Base-by-base conservation (phyloP, 2,888 invertebrate species). In the Mythimna ferrago region DNA sequence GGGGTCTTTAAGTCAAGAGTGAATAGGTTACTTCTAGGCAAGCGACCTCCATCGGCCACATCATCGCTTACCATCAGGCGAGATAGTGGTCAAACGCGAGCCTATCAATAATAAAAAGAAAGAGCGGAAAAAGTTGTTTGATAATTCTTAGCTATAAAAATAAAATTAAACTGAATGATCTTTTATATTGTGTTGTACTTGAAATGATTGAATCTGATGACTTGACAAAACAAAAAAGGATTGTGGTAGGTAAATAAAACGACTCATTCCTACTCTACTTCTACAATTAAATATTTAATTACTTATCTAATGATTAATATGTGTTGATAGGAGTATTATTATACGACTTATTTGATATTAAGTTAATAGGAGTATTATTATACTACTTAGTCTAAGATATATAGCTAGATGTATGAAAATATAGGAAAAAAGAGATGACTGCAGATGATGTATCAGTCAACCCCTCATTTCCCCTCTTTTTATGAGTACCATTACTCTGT, bases 401-500 rank as follows among this genome's bases (percentile, higher is more conserved):
- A 26, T 26, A 26, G 26, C 26, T 26, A 26, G 26, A 26, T 26
- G 26, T 58, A 35, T 58, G 35, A 19, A 35, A 58, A 58, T 58
- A 35, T 58, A 1, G 19, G 57, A 58, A 58, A 35, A 57, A 16
- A 32, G 19, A 58, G 35, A 35, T 35, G 58, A 35, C 3, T 19
- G 16, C 6, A 35, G 26, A 56, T 32, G 35, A 41, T 60, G 53
- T 21, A 44, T 53, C 60, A 53, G 14, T 58, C 5, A 53, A 32
- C 71, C 14, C 4, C 60, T 72, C 58, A 32, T 41, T 57, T 58
- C 26, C 73, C 51, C 21, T 61, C 60, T 58, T 26, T 16, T 2
- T 11, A 35, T 61, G 74, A 51, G 38, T 71, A 14, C 51, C 16
- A 38, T 58, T 35, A 26, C 5, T 2, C 16, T 35, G 19, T 26